These are phyloP conservation scores for Aldabrachelys gigantea DNA, from an alignment of 2,113 vertebrate species.

Conservation along the genomic window DNA sequence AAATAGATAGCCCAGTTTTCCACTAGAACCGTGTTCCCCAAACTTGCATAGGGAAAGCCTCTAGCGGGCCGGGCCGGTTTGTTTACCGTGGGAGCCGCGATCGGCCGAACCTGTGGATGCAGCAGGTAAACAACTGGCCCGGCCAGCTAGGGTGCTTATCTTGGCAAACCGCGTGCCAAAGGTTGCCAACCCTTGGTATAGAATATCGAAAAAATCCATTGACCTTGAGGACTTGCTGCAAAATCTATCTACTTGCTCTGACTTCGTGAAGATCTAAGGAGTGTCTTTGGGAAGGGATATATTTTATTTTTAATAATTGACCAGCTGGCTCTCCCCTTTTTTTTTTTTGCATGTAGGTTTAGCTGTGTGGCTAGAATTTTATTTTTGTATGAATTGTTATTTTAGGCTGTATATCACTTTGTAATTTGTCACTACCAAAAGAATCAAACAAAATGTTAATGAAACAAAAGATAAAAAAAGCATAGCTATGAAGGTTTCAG, in stretches of 20 bases:
- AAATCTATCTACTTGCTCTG: background rate
- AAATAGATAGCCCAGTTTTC: too few relatives aligned
- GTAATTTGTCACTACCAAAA: background rate
- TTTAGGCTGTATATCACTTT: background rate
- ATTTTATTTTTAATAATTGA: constrained; percentile 2
- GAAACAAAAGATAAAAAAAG: background rate
- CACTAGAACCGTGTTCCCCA: too few relatives aligned
- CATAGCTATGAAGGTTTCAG: background rate
- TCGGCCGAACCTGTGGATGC: too few relatives aligned
- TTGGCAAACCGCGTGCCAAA: too few relatives aligned
- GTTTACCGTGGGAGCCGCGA: too few relatives aligned
- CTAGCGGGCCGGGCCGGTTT: too few relatives aligned
- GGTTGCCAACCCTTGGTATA: too few relatives aligned
- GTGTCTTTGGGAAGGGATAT: background rate
- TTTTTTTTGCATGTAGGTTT: background rate
- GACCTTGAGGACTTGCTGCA: background rate
- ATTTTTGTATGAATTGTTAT: background rate
- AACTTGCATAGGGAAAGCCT: too few relatives aligned
- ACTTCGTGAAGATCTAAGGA: background rate
- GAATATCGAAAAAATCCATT: background rate
- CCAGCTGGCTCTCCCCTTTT: background rate
- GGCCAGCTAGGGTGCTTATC: too few relatives aligned
- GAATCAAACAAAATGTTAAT: background rate
- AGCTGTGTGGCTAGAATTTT: background rate
- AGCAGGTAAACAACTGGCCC: too few relatives aligned